phyloP scores from a whole-genome alignment of 2,888 invertebrate species.

The Spodoptera exigua region DNA sequence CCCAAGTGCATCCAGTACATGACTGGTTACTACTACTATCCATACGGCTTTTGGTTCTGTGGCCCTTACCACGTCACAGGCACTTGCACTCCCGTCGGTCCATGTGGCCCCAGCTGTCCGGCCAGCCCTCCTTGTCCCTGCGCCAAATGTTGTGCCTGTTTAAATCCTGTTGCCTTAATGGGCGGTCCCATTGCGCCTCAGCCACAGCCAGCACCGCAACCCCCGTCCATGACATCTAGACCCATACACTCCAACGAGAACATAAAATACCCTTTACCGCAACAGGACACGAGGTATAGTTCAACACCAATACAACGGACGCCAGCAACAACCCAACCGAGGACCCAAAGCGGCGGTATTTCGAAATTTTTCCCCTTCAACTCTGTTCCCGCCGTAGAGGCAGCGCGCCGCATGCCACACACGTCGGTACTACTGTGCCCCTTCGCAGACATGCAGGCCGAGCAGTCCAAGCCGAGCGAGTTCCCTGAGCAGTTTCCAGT shows the following conservation, averaged over 20 bases:
- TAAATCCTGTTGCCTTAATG: slow-evolving; percentile 12
- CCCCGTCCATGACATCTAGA: not conserved
- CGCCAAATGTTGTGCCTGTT: slow-evolving; percentile 38
- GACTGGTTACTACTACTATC: slow-evolving; percentile 83
- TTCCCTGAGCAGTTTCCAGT: slow-evolving; percentile 1
- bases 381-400: slow-evolving; percentile 26
- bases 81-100: slow-evolving; percentile 66
- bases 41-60: slow-evolving; percentile 82
- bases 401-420: slow-evolving; percentile 19
- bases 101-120: slow-evolving; percentile 42
- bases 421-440: slow-evolving; percentile 48
- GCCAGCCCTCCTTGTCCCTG: slow-evolving; percentile 9
- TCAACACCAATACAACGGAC: not conserved
- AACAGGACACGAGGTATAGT: slow-evolving; percentile 4
- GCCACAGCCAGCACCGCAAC: slow-evolving; percentile 1
- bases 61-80: slow-evolving; percentile 79
- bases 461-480: too few species aligned
- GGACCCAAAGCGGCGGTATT: slow-evolving; percentile 40
- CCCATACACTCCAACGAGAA: slow-evolving; percentile 3
- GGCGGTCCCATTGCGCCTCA: slow-evolving; percentile 13
- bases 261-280: slow-evolving; percentile 35
- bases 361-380: slow-evolving; percentile 69
- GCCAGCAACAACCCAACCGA: not conserved
- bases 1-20: slow-evolving; percentile 78
- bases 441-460: slow-evolving; percentile 21